A percentile compares a stretch with the other conserved stretches of the same genome.
Conservation (phyloP, 37 sponge, comb jelly and placozoan species). For the Ephydatia muelleri region DNA sequence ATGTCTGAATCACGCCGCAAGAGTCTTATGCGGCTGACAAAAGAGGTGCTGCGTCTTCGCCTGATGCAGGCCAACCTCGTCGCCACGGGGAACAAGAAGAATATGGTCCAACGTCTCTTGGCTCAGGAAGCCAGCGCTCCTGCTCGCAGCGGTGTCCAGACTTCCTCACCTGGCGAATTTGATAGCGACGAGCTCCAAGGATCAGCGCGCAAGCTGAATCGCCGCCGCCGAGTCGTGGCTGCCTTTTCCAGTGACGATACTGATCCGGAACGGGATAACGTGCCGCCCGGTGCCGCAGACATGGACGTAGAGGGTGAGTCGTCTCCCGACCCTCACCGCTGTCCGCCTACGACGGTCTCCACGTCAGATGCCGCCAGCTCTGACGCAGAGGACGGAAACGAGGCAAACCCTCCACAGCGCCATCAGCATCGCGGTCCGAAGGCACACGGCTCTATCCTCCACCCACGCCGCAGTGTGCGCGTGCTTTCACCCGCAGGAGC, state of each 20-base stretch:
- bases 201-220: background rate
- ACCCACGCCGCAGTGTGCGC: background rate
- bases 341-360: no score
- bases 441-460: background rate
- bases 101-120: background rate
- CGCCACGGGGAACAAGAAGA: background rate
- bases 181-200: background rate
- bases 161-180: background rate
- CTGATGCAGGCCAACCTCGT: background rate
- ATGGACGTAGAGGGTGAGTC: background rate
- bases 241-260: background rate
- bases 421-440: background rate
- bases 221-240: background rate
- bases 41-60: background rate
- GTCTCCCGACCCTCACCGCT: background rate
- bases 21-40: background rate
- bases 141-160: background rate
- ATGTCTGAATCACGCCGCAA: background rate
- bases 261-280: background rate
- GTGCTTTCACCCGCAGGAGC: background rate
- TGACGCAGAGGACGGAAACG: background rate
- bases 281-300: background rate
- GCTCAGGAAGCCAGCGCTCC: background rate
- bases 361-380: background rate
- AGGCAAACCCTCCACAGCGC: slow-evolving; percentile 1